A percentile compares a stretch with the other conserved stretches of the same genome.
Evolutionary conservation across 2,888 invertebrate species (phyloP).

Genomic region (Ptychoptera contaminata): DNA sequence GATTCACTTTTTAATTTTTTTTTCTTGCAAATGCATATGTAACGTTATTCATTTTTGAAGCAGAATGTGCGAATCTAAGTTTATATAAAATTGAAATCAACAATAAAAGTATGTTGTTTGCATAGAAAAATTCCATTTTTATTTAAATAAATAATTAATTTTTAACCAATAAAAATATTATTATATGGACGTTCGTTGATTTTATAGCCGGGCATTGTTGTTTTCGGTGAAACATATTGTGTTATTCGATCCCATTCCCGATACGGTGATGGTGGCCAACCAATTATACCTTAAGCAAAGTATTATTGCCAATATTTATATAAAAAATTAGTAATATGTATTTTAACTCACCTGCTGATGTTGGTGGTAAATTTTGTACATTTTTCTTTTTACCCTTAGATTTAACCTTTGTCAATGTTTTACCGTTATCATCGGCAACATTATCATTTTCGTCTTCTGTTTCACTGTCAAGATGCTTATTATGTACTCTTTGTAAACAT

Average conservation of each 20-base stretch:
- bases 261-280: slow-evolving; percentile 17
- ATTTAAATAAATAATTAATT: too few relatives aligned
- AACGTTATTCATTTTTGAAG: too few relatives aligned
- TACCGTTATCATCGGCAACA: neutral
- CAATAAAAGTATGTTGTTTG: too few relatives aligned
- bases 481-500: slow-evolving; percentile 23
- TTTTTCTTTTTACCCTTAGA: neutral
- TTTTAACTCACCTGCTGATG: neutral
- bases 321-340: neutral
- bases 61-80: too few relatives aligned
- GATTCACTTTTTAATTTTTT: too few relatives aligned
- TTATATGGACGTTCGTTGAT: slow-evolving; percentile 23
- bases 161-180: slow-evolving; percentile 23
- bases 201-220: slow-evolving; percentile 24
- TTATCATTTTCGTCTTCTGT: neutral
- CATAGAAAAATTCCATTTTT: too few relatives aligned
- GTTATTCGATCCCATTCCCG: slow-evolving; percentile 23
- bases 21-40: too few relatives aligned
- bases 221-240: slow-evolving; percentile 23
- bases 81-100: too few relatives aligned
- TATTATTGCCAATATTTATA: neutral
- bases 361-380: neutral
- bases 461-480: slow-evolving; percentile 13
- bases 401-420: neutral
- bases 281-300: slow-evolving; percentile 19